A percentile compares a stretch with the other conserved stretches of the same genome.
Conservation (phyloP, 2,888 invertebrate species). For the Hyposoter dolosus region DNA sequence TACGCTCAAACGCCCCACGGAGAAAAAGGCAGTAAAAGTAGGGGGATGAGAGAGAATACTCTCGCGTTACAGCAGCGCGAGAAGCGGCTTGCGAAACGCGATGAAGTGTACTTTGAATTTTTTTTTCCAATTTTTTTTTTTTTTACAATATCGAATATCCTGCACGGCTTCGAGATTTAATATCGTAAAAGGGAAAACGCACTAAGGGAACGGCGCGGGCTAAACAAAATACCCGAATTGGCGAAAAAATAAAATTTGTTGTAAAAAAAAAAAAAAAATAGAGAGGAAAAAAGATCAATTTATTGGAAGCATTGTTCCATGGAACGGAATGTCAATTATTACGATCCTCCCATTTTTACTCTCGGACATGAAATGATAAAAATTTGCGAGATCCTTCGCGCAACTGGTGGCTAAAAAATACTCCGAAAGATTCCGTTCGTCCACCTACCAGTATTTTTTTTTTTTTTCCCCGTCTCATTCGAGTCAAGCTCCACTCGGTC, state of each 20-base stretch:
- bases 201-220: not conserved
- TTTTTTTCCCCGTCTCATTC: not conserved
- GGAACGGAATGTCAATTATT: not conserved
- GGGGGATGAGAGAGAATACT: constrained; percentile 13
- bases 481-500: not conserved
- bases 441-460: not conserved
- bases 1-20: constrained; percentile 64
- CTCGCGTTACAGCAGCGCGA: constrained; percentile 35
- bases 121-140: not conserved
- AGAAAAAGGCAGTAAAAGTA: constrained; percentile 21
- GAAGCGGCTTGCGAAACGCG: constrained; percentile 49
- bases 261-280: not conserved
- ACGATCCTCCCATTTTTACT: not conserved
- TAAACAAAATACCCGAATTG: not conserved
- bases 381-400: not conserved
- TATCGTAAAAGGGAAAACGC: not conserved
- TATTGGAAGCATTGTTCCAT: not conserved
- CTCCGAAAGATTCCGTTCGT: not conserved
- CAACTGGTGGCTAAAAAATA: constrained; percentile 12
- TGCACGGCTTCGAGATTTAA: constrained; percentile 34
- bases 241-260: not conserved
- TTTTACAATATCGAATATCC: constrained; percentile 57
- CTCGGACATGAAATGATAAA: not conserved
- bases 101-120: constrained; percentile 63
- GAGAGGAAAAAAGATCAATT: not conserved